These are phyloP conservation scores for Pseudorhiza aurosa DNA, from an alignment of 30 jellyfish, hydroid and myxozoan species.

Conservation along the genomic window DNA sequence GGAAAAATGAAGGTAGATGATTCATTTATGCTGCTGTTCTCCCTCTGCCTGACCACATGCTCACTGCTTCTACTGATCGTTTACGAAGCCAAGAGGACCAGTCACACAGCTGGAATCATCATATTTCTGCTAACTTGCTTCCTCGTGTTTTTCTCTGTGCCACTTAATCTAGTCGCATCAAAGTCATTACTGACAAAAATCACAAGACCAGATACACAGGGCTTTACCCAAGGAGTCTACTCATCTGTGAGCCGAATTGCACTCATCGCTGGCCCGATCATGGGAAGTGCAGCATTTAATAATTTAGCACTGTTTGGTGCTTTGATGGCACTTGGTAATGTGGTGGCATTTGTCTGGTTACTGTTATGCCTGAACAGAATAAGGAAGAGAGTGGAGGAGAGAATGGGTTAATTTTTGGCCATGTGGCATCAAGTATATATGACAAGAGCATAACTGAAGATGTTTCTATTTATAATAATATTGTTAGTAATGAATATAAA, in stretches of 20 bases:
- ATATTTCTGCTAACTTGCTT: conserved; percentile 69
- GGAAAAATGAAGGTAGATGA: conserved; percentile 68
- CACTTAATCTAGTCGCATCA: conserved; percentile 92
- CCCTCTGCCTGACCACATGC: conserved; percentile 80
- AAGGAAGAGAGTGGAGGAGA: conserved; percentile 16
- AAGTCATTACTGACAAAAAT: conserved; percentile 88
- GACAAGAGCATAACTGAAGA: no score
- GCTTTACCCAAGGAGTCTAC: conserved; percentile 95
- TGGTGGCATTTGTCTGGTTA: conserved; percentile 84
- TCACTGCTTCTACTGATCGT: conserved; percentile 79
- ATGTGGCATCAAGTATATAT: no score
- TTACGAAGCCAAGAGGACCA: conserved; percentile 70
- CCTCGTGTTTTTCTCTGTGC: conserved; percentile 89
- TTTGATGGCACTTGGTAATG: conserved; percentile 76
- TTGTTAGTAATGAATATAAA: no score
- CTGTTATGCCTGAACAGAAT: conserved; percentile 77
- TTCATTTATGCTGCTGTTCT: conserved; percentile 62
- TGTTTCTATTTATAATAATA: no score
- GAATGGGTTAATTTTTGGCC: neutral
- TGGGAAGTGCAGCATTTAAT: conserved; percentile 93
- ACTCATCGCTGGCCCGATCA: conserved; percentile 86
- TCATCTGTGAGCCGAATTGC: conserved; percentile 94
- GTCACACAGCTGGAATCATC: conserved; percentile 61
- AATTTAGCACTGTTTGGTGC: conserved; percentile 77
- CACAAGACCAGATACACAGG: conserved; percentile 90